Conservation (phyloP, 2,888 invertebrate species). For the Meiosimyza decipiens region DNA sequence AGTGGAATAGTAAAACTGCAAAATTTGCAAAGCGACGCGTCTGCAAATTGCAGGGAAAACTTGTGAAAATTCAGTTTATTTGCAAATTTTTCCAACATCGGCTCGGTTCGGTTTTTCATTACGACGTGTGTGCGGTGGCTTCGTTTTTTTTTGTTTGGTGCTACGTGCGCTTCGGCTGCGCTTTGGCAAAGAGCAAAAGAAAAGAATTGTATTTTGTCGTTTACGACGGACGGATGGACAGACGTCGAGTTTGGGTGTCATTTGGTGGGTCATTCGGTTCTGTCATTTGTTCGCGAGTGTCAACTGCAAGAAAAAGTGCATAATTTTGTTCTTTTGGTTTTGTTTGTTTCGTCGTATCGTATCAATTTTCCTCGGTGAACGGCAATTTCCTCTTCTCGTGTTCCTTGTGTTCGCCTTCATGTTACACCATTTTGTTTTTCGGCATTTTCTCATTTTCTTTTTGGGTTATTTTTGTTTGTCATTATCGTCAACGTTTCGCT, state of each 20-base stretch:
- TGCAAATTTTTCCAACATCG: slow-evolving; percentile 27
- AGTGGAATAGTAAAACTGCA: neutral
- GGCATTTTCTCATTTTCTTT: slow-evolving; percentile 28
- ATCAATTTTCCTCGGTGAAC: slow-evolving; percentile 19
- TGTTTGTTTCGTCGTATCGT: neutral
- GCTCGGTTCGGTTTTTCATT: slow-evolving; percentile 11
- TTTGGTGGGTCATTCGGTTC: neutral
- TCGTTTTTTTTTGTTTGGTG: neutral
- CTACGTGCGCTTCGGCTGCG: slow-evolving; percentile 27
- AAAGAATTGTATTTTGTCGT: slow-evolving; percentile 5
- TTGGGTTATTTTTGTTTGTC: slow-evolving; percentile 37
- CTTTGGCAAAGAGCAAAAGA: neutral
- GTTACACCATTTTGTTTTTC: slow-evolving; percentile 34
- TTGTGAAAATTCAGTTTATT: slow-evolving; percentile 21
- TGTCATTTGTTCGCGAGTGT: neutral
- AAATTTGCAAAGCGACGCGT: neutral
- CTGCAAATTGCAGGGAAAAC: neutral
- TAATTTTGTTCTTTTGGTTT: neutral
- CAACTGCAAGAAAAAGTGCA: slow-evolving; percentile 22
- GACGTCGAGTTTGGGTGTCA: neutral
- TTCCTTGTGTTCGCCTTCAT: neutral
- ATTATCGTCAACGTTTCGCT: slow-evolving; percentile 30
- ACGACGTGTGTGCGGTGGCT: neutral
- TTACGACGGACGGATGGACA: neutral
- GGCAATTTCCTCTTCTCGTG: slow-evolving; percentile 29